These are phyloP conservation scores for Strongylocentrotus purpuratus DNA, from an alignment of 35 echinoderm and acorn worm genomes.

Conservation along the genomic window DNA sequence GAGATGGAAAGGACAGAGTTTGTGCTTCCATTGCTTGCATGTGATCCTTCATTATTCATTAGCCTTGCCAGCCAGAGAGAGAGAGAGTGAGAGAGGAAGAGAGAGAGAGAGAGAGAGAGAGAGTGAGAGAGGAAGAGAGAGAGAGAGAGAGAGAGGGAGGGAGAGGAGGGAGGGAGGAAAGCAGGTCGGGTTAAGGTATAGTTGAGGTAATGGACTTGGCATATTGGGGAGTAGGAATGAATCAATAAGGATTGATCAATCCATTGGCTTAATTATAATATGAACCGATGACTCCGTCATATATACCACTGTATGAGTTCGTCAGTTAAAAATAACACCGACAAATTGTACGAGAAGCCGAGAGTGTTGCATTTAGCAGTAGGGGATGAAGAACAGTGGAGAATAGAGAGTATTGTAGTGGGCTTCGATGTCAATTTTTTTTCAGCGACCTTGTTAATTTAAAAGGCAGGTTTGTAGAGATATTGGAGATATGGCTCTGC, in stretches of 20 bases:
- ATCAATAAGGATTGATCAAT: not conserved
- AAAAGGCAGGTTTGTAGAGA: not conserved
- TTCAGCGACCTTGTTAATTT: not conserved
- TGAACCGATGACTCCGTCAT: no score
- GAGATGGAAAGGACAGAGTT: not conserved
- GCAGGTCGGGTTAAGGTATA: not conserved
- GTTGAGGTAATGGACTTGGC: not conserved
- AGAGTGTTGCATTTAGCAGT: no score
- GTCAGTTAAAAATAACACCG: no score
- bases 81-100: no score
- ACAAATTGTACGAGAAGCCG: no score
- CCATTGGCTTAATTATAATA: no score
- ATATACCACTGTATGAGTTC: no score
- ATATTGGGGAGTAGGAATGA: not conserved
- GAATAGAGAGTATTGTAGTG: not conserved
- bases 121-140: no score
- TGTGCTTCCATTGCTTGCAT: not conserved
- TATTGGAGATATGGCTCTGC: not conserved
- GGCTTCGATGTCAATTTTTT: not conserved
- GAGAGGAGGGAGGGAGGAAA: not conserved
- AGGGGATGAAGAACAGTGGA: not conserved
- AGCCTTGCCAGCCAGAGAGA: not conserved
- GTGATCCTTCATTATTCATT: constrained; percentile 1
- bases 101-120: no score
- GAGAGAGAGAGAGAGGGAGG: no score